phyloP scores from a whole-genome alignment of 2,888 invertebrate species.

The Escarpia spicata region DNA sequence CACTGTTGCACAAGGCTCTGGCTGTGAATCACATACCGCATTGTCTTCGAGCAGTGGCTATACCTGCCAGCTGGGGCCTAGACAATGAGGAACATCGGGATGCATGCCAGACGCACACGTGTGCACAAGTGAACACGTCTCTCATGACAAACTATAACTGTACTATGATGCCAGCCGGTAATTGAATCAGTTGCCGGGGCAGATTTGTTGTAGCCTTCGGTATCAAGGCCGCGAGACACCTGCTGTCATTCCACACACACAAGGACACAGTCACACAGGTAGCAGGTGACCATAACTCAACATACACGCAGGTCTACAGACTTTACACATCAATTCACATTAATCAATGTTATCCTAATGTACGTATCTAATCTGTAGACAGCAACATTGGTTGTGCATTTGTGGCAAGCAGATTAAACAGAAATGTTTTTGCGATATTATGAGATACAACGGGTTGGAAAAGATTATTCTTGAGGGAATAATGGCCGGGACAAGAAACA shows the following conservation, averaged over 20 bases:
- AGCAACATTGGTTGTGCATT: too few relatives aligned
- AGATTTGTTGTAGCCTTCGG: neutral
- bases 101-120: neutral
- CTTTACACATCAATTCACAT: neutral
- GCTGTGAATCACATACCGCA: neutral
- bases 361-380: neutral
- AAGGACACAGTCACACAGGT: neutral
- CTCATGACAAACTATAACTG: neutral
- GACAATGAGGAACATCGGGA: neutral
- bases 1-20: neutral
- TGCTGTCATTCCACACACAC: neutral
- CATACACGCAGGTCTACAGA: neutral
- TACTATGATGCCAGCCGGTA: neutral
- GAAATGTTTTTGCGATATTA: too few relatives aligned
- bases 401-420: too few relatives aligned
- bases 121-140: neutral
- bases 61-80: neutral
- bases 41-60: neutral
- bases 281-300: neutral
- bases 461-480: too few relatives aligned
- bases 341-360: neutral
- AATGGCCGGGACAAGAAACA: too few relatives aligned
- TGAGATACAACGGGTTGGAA: too few relatives aligned
- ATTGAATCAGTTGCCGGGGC: neutral
- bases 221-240: neutral